These are phyloP conservation scores for Colletes collaris DNA, from an alignment of 2,888 invertebrate species.

Conservation along the genomic window DNA sequence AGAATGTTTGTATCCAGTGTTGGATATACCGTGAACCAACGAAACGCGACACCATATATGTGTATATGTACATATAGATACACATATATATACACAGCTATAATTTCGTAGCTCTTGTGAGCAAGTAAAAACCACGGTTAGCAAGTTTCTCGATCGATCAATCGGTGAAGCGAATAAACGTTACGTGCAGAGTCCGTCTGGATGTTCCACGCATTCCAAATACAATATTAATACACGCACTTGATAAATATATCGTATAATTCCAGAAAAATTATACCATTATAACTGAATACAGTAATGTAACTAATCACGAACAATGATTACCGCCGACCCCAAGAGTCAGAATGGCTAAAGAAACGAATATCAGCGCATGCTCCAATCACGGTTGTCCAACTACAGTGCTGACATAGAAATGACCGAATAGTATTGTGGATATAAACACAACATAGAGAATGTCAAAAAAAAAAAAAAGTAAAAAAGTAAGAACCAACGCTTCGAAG, in stretches of 20 bases:
- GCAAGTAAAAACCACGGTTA: slow-evolving; percentile 40
- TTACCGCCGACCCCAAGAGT: slow-evolving; percentile 48
- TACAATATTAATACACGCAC: slow-evolving; percentile 32
- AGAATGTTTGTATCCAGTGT: slow-evolving; percentile 45
- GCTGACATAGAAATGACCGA: slow-evolving; percentile 45
- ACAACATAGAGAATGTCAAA: slow-evolving; percentile 8
- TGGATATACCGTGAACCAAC: slow-evolving; percentile 37
- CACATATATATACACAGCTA: slow-evolving; percentile 25
- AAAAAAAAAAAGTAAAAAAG: not conserved
- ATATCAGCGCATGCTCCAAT: slow-evolving; percentile 65
- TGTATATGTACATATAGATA: slow-evolving; percentile 13
- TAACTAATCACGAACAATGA: slow-evolving; percentile 58
- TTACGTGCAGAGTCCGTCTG: slow-evolving; percentile 22
- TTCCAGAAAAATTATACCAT: slow-evolving; percentile 8
- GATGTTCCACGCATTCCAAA: slow-evolving; percentile 36
- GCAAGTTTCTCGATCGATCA: slow-evolving; percentile 58
- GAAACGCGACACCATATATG: slow-evolving; percentile 51
- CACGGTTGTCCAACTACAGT: slow-evolving; percentile 50
- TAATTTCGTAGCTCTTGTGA: slow-evolving; percentile 34
- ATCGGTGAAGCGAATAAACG: slow-evolving; percentile 37
- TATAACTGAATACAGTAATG: slow-evolving; percentile 30
- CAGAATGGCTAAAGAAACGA: slow-evolving; percentile 53
- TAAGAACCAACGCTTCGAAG: not conserved
- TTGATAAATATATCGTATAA: slow-evolving; percentile 27
- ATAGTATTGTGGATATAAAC: slow-evolving; percentile 34